A percentile compares a stretch with the other conserved stretches of the same genome.
Conservation (phyloP, 2,888 invertebrate species). For the Chymomyza amoena region DNA sequence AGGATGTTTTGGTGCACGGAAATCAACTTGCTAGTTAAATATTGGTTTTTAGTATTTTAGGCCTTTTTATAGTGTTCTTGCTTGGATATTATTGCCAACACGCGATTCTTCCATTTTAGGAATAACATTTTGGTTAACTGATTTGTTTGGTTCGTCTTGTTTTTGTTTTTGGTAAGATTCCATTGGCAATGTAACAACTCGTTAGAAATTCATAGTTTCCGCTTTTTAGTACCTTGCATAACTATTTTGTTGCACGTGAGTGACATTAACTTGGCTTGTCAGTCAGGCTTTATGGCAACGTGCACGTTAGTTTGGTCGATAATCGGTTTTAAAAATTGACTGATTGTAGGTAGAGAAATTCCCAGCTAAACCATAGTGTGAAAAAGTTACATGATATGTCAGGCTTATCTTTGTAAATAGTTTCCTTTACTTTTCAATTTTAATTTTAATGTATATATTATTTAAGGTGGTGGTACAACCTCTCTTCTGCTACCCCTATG, state of each 20-base stretch:
- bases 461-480: too few species aligned
- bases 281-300: neutral
- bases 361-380: neutral
- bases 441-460: too few species aligned
- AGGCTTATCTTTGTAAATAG: neutral
- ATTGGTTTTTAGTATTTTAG: too few species aligned
- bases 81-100: too few species aligned
- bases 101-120: too few species aligned
- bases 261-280: slow-evolving; percentile 19
- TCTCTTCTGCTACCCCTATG: too few species aligned
- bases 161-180: neutral
- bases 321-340: slow-evolving; percentile 28
- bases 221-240: neutral
- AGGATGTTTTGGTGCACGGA: too few species aligned
- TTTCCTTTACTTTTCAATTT: neutral
- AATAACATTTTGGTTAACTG: neutral
- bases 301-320: slow-evolving; percentile 57
- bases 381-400: neutral
- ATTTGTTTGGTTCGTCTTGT: neutral
- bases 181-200: neutral
- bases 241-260: slow-evolving; percentile 44
- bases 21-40: too few species aligned
- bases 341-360: slow-evolving; percentile 18
- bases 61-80: too few species aligned
- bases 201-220: neutral